Conservation (phyloP, 2,797 vertebrate genomes). For the Notamacropus eugenii region DNA sequence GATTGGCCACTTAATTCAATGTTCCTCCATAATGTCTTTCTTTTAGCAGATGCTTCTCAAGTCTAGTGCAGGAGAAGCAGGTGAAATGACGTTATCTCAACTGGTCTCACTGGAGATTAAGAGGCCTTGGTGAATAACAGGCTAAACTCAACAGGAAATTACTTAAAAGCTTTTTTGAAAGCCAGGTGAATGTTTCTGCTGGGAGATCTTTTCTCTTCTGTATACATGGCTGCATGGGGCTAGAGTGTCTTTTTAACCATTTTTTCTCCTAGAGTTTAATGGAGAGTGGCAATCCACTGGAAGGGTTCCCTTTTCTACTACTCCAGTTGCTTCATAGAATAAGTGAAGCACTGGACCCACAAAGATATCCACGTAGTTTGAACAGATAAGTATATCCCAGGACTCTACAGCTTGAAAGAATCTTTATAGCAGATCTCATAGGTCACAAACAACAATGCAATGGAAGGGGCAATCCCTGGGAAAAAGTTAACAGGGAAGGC, state of each 20-base stretch:
- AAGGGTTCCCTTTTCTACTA: neutral
- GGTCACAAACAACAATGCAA: neutral
- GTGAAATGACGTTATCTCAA: neutral
- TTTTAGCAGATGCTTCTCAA: constrained; percentile 11
- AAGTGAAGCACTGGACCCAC: constrained; percentile 76
- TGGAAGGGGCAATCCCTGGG: neutral
- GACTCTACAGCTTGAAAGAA: constrained; percentile 35
- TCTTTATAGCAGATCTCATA: neutral
- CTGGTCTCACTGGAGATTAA: neutral
- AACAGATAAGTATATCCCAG: neutral
- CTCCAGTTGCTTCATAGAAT: constrained; percentile 47
- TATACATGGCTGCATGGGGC: neutral
- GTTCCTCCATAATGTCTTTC: neutral
- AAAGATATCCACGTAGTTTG: constrained; percentile 19
- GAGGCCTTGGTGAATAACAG: constrained; percentile 19
- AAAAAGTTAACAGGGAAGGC: neutral
- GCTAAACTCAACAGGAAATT: constrained; percentile 5
- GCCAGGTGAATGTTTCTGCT: neutral
- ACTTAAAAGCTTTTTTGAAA: constrained; percentile 24
- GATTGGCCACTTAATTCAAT: neutral
- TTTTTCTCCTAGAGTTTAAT: constrained; percentile 2
- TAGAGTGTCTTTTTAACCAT: neutral
- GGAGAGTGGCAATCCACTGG: constrained; percentile 42
- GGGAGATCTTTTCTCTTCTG: constrained; percentile 1
- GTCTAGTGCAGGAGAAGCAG: constrained; percentile 11